Evolutionary conservation across 1,140 invertebrate species (phyloP).

Genomic region (Listronotus bonariensis): DNA sequence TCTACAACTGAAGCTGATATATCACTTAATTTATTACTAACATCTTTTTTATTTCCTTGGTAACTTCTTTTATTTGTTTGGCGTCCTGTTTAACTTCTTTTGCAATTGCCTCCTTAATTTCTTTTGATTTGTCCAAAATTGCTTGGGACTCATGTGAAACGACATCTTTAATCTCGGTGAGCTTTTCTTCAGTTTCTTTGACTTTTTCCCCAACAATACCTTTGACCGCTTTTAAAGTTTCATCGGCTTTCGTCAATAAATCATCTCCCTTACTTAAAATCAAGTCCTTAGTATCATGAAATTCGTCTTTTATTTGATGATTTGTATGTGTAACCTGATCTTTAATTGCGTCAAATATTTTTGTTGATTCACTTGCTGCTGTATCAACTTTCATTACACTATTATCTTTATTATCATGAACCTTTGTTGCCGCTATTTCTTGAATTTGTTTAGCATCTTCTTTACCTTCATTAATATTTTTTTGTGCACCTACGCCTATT

Average conservation of each 20-base stretch:
- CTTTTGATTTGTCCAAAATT: constrained; percentile 17
- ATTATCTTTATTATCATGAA: no score
- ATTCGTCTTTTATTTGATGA: constrained; percentile 16
- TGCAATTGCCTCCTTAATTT: constrained; percentile 12
- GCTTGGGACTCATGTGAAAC: constrained; percentile 4
- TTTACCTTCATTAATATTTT: constrained; percentile 8
- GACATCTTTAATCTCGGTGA: constrained; percentile 18
- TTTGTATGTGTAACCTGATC: constrained; percentile 4
- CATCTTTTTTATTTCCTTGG: constrained; percentile 12
- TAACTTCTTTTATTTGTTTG: constrained; percentile 7
- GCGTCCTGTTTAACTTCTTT: constrained; percentile 8
- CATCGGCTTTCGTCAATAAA: not conserved
- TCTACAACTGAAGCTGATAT: constrained; percentile 12
- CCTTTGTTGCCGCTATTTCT: not conserved
- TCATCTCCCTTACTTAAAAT: not conserved
- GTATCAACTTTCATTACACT: no score
- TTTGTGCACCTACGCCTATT: not conserved
- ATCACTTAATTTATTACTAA: no score
- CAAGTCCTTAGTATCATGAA: not conserved
- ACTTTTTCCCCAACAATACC: constrained; percentile 1
- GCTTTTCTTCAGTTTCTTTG: constrained; percentile 5
- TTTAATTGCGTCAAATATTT: no score
- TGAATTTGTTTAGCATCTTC: constrained; percentile 7
- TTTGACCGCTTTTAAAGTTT: constrained; percentile 1
- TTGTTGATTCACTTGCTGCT: no score